These are phyloP conservation scores for Thaleichthys pacificus DNA, from an alignment of 2,797 vertebrate genomes.

Conservation along the genomic window DNA sequence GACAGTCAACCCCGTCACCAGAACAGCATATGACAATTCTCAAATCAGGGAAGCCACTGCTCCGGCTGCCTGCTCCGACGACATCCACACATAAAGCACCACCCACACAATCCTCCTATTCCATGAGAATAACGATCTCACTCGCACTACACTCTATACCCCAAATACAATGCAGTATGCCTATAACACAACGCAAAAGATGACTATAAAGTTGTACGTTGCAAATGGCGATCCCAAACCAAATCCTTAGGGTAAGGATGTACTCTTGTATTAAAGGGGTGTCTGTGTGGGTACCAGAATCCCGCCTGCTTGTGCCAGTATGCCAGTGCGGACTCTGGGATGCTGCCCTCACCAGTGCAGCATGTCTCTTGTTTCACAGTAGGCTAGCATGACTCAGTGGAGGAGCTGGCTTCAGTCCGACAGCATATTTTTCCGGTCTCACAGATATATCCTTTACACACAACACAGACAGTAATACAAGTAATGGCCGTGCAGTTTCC, in stretches of 20 bases:
- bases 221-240: too few relatives aligned
- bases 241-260: too few relatives aligned
- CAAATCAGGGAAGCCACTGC: constrained; percentile 3
- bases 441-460: constrained; percentile 52
- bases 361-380: constrained; percentile 68
- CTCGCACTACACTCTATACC: background rate
- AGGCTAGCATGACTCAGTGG: constrained; percentile 62
- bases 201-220: too few relatives aligned
- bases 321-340: background rate
- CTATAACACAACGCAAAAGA: too few relatives aligned
- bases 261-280: too few relatives aligned
- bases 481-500: constrained; percentile 19
- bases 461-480: constrained; percentile 44
- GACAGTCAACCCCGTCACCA: constrained; percentile 16
- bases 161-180: background rate
- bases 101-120: background rate
- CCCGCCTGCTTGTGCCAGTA: constrained; percentile 38
- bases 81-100: background rate
- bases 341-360: constrained; percentile 56
- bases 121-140: background rate
- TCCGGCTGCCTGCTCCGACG: background rate
- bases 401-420: constrained; percentile 57
- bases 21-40: constrained; percentile 10
- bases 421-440: constrained; percentile 60
- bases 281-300: constrained; percentile 17